A percentile compares a stretch with the other conserved stretches of the same genome.
Conservation (phyloP, 2,797 vertebrate genomes). For the Acanthurus lineatus region DNA sequence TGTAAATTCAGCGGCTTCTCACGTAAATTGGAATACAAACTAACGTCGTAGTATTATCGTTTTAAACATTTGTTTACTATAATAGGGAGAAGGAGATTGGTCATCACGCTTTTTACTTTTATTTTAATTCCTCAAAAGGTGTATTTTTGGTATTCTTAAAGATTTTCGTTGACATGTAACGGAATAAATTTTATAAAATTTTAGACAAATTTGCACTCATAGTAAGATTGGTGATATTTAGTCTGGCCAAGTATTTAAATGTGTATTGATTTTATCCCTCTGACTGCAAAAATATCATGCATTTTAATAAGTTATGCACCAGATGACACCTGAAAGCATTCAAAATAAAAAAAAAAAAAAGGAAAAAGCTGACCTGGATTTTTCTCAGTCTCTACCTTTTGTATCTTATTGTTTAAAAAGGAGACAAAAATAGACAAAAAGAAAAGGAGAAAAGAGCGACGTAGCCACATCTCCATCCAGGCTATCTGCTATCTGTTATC, state of each 20-base stretch:
- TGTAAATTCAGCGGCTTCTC: slow-evolving; percentile 23
- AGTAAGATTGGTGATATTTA: not conserved
- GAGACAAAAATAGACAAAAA: slow-evolving; percentile 56
- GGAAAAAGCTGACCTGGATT: slow-evolving; percentile 29
- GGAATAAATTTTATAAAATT: not conserved
- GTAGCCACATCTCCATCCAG: slow-evolving; percentile 71
- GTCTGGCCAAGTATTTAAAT: not conserved
- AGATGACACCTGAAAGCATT: slow-evolving; percentile 40
- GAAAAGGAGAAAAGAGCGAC: slow-evolving; percentile 65
- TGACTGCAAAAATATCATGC: slow-evolving; percentile 21
- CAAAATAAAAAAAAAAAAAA: not conserved
- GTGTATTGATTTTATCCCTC: slow-evolving; percentile 31
- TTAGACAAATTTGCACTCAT: not conserved
- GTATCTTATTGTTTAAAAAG: slow-evolving; percentile 56
- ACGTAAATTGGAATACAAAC: no score
- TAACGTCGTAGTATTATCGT: not conserved
- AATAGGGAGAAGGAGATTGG: no score
- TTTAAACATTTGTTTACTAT: not conserved
- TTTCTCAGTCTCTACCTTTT: not conserved
- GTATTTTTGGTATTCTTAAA: no score
- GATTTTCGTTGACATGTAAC: no score
- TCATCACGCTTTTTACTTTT: no score
- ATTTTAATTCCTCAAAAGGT: no score
- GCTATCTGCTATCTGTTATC: slow-evolving; percentile 70
- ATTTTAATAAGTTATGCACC: slow-evolving; percentile 49